Evolutionary conservation across 2,888 invertebrate species (phyloP), one percentile per base, ranked within the genome.

Genomic region (Machimus atricapillus): DNA sequence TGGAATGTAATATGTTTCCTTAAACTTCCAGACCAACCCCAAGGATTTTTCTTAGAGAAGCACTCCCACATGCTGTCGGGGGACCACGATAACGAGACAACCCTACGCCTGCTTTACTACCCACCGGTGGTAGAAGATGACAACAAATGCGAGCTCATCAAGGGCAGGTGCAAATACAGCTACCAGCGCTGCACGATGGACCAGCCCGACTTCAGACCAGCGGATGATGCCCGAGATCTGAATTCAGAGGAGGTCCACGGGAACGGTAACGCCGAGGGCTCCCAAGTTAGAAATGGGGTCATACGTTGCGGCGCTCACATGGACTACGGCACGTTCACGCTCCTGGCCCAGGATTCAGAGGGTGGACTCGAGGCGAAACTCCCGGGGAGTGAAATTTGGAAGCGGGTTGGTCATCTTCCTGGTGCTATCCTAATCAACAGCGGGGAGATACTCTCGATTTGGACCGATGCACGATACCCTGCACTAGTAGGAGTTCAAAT

Each of bases 391-490:
- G 95, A 95, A 46, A 94, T 95, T 89, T 97, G 96, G 96, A 94
- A 95, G 89, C 94, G 95, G 56, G 96, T 96, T 3, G 95, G 95
- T 0, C 96, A 96, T 90, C 93, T 97, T 83, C 96, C 96, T 0
- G 96, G 96, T 43, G 95, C 96, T 37, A 95, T 97, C 89, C 93
- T 97, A 77, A 94, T 97, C 43, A 96, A 96, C 90, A 94, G 95
- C 34, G 97, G 96, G 23, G 96, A 96, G 90, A 93, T 96, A 85
- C 93, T 97, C 86, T 95, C 96, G 27, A 93, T 94, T 76, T 97
- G 96, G 97, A 96, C 97, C 5, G 94, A 94, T 83, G 95, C 95
- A 89, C 93, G 94, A 85, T 94, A 96, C 87, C 94, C 95, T 27
- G 96, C 97, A 86, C 94, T 96, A 90, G 95, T 95, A 91, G 87